Evolutionary conservation across 1,140 invertebrate genomes (phyloP).

Genomic region (Bombus pyrosoma): DNA sequence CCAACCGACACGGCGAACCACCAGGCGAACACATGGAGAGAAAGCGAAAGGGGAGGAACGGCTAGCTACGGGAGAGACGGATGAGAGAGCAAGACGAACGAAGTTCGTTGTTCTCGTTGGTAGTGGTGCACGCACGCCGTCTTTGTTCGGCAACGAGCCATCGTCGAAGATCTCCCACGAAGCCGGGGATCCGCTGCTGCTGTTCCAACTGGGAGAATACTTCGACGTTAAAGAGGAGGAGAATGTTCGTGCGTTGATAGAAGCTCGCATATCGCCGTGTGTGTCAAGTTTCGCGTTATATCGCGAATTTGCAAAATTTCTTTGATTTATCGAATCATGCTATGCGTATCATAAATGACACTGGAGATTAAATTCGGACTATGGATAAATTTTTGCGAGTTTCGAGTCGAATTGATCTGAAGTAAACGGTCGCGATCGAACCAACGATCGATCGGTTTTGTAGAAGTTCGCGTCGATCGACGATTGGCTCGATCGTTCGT

Average conservation of each 20-base stretch:
- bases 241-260: background rate
- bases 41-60: constrained; percentile 28
- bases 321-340: no score
- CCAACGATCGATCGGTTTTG: background rate
- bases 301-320: no score
- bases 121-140: constrained; percentile 41
- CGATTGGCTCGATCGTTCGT: background rate
- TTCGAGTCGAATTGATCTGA: background rate
- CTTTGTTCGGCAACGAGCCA: constrained; percentile 8
- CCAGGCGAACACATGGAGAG: background rate
- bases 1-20: constrained; percentile 51
- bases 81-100: constrained; percentile 50
- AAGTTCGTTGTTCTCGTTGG: constrained; percentile 64
- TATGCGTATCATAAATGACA: no score
- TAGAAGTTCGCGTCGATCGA: no score
- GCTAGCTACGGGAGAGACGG: constrained; percentile 37
- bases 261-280: no score
- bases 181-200: background rate
- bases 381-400: background rate
- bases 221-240: background rate
- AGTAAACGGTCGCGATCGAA: background rate
- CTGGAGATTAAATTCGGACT: fast-evolving
- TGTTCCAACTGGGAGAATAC: background rate
- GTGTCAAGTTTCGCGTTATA: no score
- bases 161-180: constrained; percentile 21